These are phyloP conservation scores for Tretioscincus oriximinensis DNA, from an alignment of 2,113 vertebrate genomes.

Conservation along the genomic window DNA sequence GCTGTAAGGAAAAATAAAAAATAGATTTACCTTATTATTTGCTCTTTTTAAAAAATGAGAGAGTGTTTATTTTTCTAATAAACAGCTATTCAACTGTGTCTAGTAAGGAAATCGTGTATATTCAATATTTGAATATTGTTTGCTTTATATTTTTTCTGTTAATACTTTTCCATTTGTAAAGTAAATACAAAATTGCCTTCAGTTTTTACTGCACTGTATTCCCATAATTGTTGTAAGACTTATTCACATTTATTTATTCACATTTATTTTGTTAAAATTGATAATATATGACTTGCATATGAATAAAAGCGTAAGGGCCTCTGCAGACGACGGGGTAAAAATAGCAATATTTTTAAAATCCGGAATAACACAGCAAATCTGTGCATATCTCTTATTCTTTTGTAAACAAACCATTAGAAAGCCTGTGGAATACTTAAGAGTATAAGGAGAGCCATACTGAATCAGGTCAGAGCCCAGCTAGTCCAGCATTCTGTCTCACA, in stretches of 20 bases:
- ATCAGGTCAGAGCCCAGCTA: too few species aligned
- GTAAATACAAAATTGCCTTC: constrained; percentile 21
- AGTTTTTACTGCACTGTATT: not conserved
- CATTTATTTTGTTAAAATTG: not conserved
- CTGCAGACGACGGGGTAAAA: too few species aligned
- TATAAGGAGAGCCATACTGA: too few species aligned
- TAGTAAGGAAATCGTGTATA: constrained; percentile 18
- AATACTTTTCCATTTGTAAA: constrained; percentile 23
- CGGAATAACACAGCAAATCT: too few species aligned
- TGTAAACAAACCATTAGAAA: too few species aligned
- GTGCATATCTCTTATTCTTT: too few species aligned
- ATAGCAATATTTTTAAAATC: too few species aligned
- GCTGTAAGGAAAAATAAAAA: too few species aligned
- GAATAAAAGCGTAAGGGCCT: not conserved
- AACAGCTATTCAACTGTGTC: constrained; percentile 25
- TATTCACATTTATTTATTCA: constrained; percentile 5
- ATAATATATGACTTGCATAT: not conserved
- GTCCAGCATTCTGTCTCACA: too few species aligned
- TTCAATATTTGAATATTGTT: constrained; percentile 28
- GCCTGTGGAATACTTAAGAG: too few species aligned
- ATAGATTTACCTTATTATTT: constrained; percentile 8
- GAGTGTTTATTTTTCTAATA: constrained; percentile 35
- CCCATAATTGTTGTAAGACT: constrained; percentile 21
- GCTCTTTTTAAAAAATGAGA: constrained; percentile 15
- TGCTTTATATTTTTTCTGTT: constrained; percentile 16